phyloP scores from a whole-genome alignment of 2,888 invertebrate genomes.

The Caenorhabditis macrosperma region DNA sequence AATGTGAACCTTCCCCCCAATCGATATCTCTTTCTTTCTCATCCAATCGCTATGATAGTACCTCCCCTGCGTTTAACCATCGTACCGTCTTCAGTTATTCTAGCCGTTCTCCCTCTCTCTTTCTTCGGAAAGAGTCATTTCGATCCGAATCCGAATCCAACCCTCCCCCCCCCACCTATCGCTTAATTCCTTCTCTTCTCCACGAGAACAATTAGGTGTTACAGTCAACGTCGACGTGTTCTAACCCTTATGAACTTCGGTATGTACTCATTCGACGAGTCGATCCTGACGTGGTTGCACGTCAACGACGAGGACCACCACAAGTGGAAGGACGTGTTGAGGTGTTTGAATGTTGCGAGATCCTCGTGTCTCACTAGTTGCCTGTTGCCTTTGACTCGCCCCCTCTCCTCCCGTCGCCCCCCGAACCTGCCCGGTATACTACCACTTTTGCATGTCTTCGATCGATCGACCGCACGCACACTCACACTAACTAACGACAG shows the following conservation, averaged over 20 bases:
- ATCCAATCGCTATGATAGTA: constrained; percentile 50
- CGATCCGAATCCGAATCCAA: not conserved
- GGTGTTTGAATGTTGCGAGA: constrained; percentile 50
- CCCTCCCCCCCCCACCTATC: constrained; percentile 15
- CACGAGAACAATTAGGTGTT: constrained; percentile 27
- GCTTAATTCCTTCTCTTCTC: constrained; percentile 38
- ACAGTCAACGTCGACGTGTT: constrained; percentile 79
- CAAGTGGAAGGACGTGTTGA: constrained; percentile 66
- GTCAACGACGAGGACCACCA: constrained; percentile 72
- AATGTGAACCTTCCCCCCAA: constrained; percentile 16
- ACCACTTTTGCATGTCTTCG: constrained; percentile 36
- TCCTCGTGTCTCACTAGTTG: constrained; percentile 18
- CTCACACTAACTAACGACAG: too few relatives aligned
- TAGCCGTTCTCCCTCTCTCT: not conserved
- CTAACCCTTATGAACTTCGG: constrained; percentile 78
- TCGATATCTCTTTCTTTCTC: constrained; percentile 17
- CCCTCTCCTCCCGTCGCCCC: too few relatives aligned
- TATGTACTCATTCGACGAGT: constrained; percentile 77
- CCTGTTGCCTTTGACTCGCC: not conserved
- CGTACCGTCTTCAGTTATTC: constrained; percentile 39
- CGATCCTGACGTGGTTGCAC: constrained; percentile 76
- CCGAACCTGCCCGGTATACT: constrained; percentile 20
- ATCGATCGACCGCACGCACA: constrained; percentile 29
- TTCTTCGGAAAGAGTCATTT: not conserved
- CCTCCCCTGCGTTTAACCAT: constrained; percentile 49